Evolutionary conservation across 2,888 invertebrate species (phyloP), one percentile per base, ranked within the genome.

Genomic region (Cryptus armator): DNA sequence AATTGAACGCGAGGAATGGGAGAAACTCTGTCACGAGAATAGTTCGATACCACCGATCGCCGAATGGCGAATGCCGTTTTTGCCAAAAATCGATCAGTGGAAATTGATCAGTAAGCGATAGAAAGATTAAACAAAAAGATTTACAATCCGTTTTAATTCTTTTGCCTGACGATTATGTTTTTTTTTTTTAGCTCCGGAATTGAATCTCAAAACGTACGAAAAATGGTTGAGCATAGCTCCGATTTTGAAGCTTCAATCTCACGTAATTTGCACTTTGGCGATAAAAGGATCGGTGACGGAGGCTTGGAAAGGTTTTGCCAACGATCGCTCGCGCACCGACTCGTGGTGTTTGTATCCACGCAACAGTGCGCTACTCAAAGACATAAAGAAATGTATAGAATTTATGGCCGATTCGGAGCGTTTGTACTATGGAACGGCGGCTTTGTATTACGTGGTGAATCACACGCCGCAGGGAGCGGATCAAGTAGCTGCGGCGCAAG

Each of bases 61-160:
- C 0, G 91, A 95, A 84, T 95, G 94, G 90, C 91, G 95, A 78
- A 90, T 95, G 48, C 95, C 95, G 0, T 95, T 94, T 86, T 90
- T 94, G 46, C 91, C 91, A 0, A 89, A 92, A 83, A 90, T 93
- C 51, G 93, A 94, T 66, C 91, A 94, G 48, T 95, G 94, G 94
- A 93, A 91, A 43, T 93, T 95, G 71, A 94, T 94, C 81, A 90
- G 94, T 92, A 89, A 77, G 79, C 86, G 29, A 51, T 56, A 66
- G 32, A 68, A 46, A 78, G 53, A 44, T 66, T 24, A 29, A 77
- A n/a, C 64, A 62, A 14, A 71, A n/a, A 44, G 53, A 72, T 79
- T 56, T 37, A 10, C 24, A 37, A 37, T 74, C 44, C 29, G 7
- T 12, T 3, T 5, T 19, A 67, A 14, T 62, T 46, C n/a, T 43